Base-by-base conservation (phyloP, 2,113 vertebrate species). In the Corythornis vintsioides region DNA sequence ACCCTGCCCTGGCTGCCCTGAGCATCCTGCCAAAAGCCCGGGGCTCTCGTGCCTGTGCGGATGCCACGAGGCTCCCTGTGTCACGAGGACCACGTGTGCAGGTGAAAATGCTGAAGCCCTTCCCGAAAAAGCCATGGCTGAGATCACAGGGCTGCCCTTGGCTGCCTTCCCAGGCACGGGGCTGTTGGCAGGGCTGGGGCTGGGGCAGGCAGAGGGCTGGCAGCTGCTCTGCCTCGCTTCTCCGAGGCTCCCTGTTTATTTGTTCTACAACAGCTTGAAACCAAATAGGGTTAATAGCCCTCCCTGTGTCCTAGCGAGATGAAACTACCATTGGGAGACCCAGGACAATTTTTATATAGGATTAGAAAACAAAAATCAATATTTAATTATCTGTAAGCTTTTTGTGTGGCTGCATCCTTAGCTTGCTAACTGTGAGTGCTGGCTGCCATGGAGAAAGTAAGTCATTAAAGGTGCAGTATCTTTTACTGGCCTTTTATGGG, bases 281-380 rank as follows among this genome's bases (percentile, higher is more conserved):
- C 93, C 97, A 97, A 98, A 97, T 94, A 98, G 98, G 98, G 98
- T 98, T 99, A 98, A 98, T 97, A 97, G 98, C 97, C 81, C 77
- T 93, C 91, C 79, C 94, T 64, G 84, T 97, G 97, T 98, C 98
- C 98, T 98, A 96, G 97, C 76, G 98, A 98, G 98, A 98, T 99
- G 98, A 99, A 99, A 99, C 98, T 98, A 99, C 98, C 98, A 97
- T 91, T 98, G 98, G 99, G 99, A 99, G 98, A 98, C 98, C 98
- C 99, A 98, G 98, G 98, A 99, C 99, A 99, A 99, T 99, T 99
- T 99, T 99, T 99, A 99, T 99, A 99, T 99, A 98, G 99, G 98
- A 99, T 99, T 99, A 98, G 98, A 99, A 99, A 99, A 99, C 98
- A 99, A 99, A 99, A 99, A 99, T 99, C 99, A 99, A 99, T 99